Base-by-base conservation (phyloP, 2,888 invertebrate species). In the Drosophila diplacantha region DNA sequence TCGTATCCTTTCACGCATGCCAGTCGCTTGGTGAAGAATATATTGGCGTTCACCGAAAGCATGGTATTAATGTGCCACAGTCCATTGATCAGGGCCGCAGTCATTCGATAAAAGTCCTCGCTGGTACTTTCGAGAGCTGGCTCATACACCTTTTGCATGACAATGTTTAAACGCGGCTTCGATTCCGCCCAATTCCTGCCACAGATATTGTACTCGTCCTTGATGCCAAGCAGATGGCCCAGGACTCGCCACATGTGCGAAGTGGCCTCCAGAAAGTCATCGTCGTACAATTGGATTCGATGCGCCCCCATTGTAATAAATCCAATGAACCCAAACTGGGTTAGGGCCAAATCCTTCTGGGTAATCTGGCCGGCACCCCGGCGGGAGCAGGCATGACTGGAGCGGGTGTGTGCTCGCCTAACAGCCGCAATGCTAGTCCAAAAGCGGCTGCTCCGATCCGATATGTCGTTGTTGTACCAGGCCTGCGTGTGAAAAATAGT, bases 321-420 rank as follows among this genome's bases (percentile, higher is more conserved):
- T 0, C 96, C 96, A 84, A 96, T 91, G 85, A 97, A 97, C 4
- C 95, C 96, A 84, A 95, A 95, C 87, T 95, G 95, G 0, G 96
- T 96, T 11, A 96, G 86, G 0, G 93, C 93, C 91, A 97, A 92
- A 85, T 96, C 96, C 71, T 93, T 91, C 86, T 97, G 97, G 0
- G 93, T 92, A 34, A 96, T 92, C 35, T 90, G 88, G 0, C 91
- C 91, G 1, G 88, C 88, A 12, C 89, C 85, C 9, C 83, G 84
- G 31, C 90, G 89, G 89, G 87, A 87, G 12, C 90, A 87, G 0
- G 89, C 87, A 20, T 90, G 89, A 38, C 92, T 92, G 0, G 93
- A 92, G 2, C 90, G 89, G 34, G 92, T 88, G 81, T 95, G 95
- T 4, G 92, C 91, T 32, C 88, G 90, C 44, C 93, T 90, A 0